Evolutionary conservation across 2,797 vertebrate species (phyloP), one percentile per base, ranked within the genome.

Genomic region (Cyclopterus lumpus): DNA sequence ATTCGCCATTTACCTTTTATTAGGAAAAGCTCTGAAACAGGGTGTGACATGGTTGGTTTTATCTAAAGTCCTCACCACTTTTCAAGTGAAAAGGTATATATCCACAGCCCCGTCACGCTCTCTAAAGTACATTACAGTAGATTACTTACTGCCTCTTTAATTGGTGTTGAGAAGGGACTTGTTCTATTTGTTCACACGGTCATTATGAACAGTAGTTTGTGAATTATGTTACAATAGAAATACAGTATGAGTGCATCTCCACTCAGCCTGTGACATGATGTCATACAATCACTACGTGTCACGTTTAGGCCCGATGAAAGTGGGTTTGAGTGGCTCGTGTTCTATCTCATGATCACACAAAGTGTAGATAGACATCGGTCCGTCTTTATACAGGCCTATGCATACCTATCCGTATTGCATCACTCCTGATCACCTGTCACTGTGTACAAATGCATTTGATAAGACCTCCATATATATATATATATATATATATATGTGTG

Each of bases 291-390:
- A 54, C 22, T 22, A 40, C 36, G 62, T 44, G 49, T 71, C 60
- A 61, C 11, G n/a, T 58, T 46, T 36, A 46, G 61, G 34, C 69
- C 44, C 44, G 55, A 30, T 34, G 10, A 38, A 69, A 24, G 26
- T 15, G 14, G 38, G 22, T 26, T 48, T 36, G 36, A 54, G 55
- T 44, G 48, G 54, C 30, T 54, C 8, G 11, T 75, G 30, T 69
- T 80, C 38, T 73, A 7, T n/a, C 18, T 73, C 67, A 81, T 49
- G 48, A 40, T 62, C 34, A 71, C 64, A 75, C 72, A 80, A 36
- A 57, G 58, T 86, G 84, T 90, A 91, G 53, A 88, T 86, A 91
- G 24, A 44, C 82, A 84, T 85, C 28, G 59, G 32, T 85, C 70
- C 60, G 72, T 79, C 79, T 78, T 84, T 70, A 86, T 73, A 85